Conservation (phyloP, 2,797 vertebrate species). For the Enteromius anoplus region DNA sequence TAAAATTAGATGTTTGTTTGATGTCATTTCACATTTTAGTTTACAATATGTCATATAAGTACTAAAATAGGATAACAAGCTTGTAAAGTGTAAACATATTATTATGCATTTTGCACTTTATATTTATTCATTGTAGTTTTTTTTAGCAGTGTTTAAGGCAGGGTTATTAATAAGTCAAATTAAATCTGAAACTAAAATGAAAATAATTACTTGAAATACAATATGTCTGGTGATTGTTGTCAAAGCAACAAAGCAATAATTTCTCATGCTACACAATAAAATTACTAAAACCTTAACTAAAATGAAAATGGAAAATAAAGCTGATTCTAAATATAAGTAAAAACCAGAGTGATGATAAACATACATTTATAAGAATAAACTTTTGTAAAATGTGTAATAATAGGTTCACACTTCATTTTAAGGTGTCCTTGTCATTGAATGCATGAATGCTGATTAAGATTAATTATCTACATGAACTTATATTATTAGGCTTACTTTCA, state of each 20-base stretch:
- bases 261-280: neutral
- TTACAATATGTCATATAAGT: neutral
- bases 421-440: too few relatives aligned
- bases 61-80: neutral
- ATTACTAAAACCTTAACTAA: neutral
- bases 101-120: neutral
- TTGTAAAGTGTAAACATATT: neutral
- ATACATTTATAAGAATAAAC: neutral
- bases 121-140: neutral
- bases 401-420: neutral
- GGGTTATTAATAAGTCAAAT: too few relatives aligned
- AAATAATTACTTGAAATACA: neutral
- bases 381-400: neutral
- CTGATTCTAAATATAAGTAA: neutral
- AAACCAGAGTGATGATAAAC: neutral
- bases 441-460: neutral
- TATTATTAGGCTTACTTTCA: neutral
- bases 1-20: neutral
- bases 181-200: neutral
- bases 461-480: neutral
- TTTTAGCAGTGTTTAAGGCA: neutral
- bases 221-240: neutral
- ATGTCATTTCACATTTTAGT: neutral
- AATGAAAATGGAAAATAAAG: neutral
- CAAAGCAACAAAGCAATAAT: neutral